Percentiles rank a stretch among this genome's conserved stretches.
phyloP scores from a whole-genome alignment of 2,797 vertebrate species.

The Oreochromis mossambicus region DNA sequence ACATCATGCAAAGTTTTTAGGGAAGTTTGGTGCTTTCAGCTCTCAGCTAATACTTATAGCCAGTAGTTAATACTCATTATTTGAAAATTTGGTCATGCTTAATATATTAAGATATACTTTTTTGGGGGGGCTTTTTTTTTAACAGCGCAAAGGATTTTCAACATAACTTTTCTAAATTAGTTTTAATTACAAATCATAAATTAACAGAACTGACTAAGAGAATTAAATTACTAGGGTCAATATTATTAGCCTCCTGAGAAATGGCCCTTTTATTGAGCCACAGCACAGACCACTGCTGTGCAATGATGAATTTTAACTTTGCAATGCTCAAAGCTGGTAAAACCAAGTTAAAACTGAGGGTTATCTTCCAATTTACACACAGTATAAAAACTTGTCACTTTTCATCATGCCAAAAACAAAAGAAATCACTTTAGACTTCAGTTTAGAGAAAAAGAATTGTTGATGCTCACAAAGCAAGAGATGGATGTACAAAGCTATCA shows the following conservation, averaged over 20 bases:
- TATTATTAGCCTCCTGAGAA: neutral
- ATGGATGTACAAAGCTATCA: neutral
- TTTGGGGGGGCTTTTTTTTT: neutral
- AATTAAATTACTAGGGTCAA: neutral
- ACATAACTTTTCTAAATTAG: neutral
- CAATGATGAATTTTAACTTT: neutral
- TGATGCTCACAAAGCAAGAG: neutral
- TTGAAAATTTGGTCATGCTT: neutral
- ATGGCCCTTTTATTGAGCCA: neutral
- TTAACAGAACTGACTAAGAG: neutral
- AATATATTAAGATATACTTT: neutral
- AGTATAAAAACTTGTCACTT: neutral
- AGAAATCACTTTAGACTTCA: neutral
- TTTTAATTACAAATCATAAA: neutral
- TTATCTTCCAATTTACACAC: neutral
- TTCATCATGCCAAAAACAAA: neutral
- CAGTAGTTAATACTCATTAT: neutral
- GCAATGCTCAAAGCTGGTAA: neutral
- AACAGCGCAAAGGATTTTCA: neutral
- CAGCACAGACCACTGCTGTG: neutral
- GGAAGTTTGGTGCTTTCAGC: neutral
- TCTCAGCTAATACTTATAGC: neutral
- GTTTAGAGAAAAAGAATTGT: fast-evolving
- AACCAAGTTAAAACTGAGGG: neutral
- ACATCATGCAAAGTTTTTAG: too few species aligned